A percentile compares a stretch with the other conserved stretches of the same genome.
phyloP scores from a whole-genome alignment of 2,113 vertebrate species.

The Chloebia gouldiae region DNA sequence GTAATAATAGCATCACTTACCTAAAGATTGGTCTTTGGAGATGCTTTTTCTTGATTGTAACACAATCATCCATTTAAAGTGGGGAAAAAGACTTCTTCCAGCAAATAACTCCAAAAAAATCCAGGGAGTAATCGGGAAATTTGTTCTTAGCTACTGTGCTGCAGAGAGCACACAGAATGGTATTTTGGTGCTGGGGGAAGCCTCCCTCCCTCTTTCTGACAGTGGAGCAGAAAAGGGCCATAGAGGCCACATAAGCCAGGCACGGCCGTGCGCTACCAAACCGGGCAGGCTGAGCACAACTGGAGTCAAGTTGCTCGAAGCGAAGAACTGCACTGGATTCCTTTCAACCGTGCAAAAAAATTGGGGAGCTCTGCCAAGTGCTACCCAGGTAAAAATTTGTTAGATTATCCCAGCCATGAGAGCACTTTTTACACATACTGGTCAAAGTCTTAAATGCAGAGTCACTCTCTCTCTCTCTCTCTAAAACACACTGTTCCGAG shows the following conservation, averaged over 20 bases:
- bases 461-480: constrained; percentile 66
- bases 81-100: constrained; percentile 68
- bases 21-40: constrained; percentile 90
- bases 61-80: constrained; percentile 90
- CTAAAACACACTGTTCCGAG: constrained; percentile 67
- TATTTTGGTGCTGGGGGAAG: constrained; percentile 77
- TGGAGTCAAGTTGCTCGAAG: constrained; percentile 59
- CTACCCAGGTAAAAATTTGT: constrained; percentile 69
- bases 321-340: constrained; percentile 47
- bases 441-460: constrained; percentile 73
- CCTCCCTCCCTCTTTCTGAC: constrained; percentile 79
- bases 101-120: constrained; percentile 72
- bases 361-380: constrained; percentile 64
- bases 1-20: constrained; percentile 74
- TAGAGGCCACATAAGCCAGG: constrained; percentile 82
- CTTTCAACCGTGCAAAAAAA: constrained; percentile 63
- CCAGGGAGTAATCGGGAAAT: constrained; percentile 60
- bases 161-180: constrained; percentile 64
- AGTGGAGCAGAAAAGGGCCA: constrained; percentile 81
- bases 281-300: constrained; percentile 66
- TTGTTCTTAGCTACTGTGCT: constrained; percentile 76
- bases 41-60: constrained; percentile 89
- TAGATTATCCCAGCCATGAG: constrained; percentile 72
- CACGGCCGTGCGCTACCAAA: constrained; percentile 70
- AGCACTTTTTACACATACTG: constrained; percentile 71